A percentile compares a stretch with the other conserved stretches of the same genome.
These are phyloP conservation scores for Caenorhabditis sp. DNA, from an alignment of 2,888 invertebrate genomes.

Conservation along the genomic window DNA sequence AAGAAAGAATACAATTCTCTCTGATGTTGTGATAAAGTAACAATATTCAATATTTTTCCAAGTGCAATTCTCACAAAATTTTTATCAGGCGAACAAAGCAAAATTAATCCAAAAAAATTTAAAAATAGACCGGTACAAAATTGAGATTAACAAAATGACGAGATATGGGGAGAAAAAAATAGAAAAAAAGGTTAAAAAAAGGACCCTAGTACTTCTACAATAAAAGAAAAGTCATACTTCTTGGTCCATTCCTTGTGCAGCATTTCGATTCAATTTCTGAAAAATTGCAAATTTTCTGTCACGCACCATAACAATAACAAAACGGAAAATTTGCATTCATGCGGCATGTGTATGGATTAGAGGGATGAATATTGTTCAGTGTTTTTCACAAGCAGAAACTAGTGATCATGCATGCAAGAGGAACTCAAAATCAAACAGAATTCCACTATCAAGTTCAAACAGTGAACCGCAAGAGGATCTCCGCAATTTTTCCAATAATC, in stretches of 20 bases:
- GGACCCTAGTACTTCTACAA: not conserved
- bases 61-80: not conserved
- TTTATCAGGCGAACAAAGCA: not conserved
- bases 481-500: not conserved
- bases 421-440: no score
- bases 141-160: constrained; percentile 3
- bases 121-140: not conserved
- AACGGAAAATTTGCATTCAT: not conserved
- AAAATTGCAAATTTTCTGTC: constrained; percentile 1
- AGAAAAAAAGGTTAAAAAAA: not conserved
- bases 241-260: constrained; percentile 25
- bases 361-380: not conserved
- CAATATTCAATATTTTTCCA: no score
- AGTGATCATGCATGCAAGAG: no score
- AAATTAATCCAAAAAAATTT: not conserved
- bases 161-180: not conserved
- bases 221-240: constrained; percentile 11
- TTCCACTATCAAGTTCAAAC: no score
- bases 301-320: not conserved
- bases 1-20: no score
- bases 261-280: constrained; percentile 32
- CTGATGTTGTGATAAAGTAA: no score
- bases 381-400: not conserved
- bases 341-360: not conserved
- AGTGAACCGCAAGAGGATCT: constrained; percentile 1